These are phyloP conservation scores for Prinia subflava DNA, from an alignment of 2,113 vertebrate genomes.

Conservation along the genomic window DNA sequence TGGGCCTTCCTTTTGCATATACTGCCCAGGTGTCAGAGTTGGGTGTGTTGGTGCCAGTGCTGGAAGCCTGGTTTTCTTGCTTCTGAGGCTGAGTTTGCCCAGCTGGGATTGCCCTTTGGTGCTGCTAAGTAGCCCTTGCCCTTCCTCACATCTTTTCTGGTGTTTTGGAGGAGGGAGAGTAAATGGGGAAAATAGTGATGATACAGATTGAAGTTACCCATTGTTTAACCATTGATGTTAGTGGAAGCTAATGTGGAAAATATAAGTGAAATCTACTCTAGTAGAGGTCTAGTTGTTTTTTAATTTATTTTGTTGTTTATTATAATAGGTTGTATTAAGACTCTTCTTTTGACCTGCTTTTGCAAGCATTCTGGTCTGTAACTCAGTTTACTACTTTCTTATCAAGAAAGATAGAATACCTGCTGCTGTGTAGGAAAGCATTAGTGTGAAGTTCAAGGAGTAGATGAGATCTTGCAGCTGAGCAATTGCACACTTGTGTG, in stretches of 20 bases:
- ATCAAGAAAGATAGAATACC: not conserved
- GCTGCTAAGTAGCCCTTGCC: not conserved
- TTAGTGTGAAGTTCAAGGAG: not conserved
- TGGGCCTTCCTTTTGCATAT: not conserved
- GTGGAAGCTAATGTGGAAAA: not conserved
- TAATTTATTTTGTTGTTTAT: not conserved
- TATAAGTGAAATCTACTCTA: not conserved
- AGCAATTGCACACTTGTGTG: rapidly evolving
- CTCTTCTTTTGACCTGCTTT: not conserved
- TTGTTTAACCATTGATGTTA: not conserved
- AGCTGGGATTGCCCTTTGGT: not conserved
- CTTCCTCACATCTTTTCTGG: not conserved
- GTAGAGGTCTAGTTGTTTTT: not conserved
- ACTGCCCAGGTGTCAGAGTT: not conserved
- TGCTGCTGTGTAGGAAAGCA: not conserved
- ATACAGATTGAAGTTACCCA: not conserved
- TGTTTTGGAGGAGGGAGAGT: not conserved
- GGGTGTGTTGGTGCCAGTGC: not conserved
- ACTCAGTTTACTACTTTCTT: not conserved
- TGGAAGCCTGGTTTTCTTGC: not conserved
- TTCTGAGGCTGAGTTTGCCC: not conserved
- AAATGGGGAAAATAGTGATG: not conserved
- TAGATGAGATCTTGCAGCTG: not conserved
- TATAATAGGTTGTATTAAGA: not conserved
- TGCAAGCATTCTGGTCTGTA: not conserved